phyloP scores from a whole-genome alignment of 2,113 vertebrate genomes.

The Prietella phreatophila region DNA sequence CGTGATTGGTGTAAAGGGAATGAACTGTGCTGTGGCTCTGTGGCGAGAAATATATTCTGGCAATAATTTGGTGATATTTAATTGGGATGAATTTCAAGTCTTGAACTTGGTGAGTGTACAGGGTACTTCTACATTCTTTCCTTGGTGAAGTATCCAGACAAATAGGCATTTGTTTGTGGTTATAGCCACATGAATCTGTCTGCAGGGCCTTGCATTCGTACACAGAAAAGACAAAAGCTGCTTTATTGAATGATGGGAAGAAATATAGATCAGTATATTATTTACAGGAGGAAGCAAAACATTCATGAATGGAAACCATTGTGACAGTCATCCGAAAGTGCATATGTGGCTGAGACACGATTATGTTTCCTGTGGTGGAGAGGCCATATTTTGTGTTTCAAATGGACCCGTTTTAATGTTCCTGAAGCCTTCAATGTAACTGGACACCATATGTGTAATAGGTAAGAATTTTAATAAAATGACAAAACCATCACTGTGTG shows the following conservation, averaged over 20 bases:
- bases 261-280: slow-evolving; percentile 52
- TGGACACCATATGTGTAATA: slow-evolving; percentile 26
- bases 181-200: slow-evolving; percentile 49
- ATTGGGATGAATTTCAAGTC: slow-evolving; percentile 27
- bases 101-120: slow-evolving; percentile 30
- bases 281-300: slow-evolving; percentile 50
- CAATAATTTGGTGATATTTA: slow-evolving; percentile 27
- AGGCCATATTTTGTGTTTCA: slow-evolving; percentile 32
- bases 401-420: neutral
- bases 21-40: neutral
- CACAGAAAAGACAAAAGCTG: slow-evolving; percentile 49
- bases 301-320: slow-evolving; percentile 52
- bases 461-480: slow-evolving; percentile 26
- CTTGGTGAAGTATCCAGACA: slow-evolving; percentile 33
- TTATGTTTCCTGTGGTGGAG: slow-evolving; percentile 43
- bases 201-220: slow-evolving; percentile 43
- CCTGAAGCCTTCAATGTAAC: neutral
- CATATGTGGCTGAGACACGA: slow-evolving; percentile 40
- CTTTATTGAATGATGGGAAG: slow-evolving; percentile 46
- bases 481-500: slow-evolving; percentile 15
- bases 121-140: slow-evolving; percentile 35
- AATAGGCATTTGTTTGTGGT: slow-evolving; percentile 49
- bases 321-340: slow-evolving; percentile 39
- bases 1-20: neutral
- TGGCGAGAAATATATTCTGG: slow-evolving; percentile 20